Evolutionary conservation across 2,113 vertebrate species (phyloP), one percentile per base, ranked within the genome.

Genomic region (Oncorhynchus masou): DNA sequence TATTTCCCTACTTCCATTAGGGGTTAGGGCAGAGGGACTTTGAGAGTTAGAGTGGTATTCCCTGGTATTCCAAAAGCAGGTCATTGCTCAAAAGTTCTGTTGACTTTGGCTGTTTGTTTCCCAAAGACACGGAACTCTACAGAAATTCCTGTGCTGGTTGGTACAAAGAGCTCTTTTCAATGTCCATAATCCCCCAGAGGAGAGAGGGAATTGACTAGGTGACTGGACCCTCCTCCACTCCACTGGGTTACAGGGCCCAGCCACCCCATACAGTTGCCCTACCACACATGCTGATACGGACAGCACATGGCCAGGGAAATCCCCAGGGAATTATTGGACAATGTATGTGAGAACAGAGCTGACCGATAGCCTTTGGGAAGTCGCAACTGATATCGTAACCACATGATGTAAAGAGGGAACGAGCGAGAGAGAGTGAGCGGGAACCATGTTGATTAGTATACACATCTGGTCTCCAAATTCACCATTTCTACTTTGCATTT

Each of bases 111-210:
- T 84, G 80, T 84, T 87, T 79, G 84, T 84, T 88, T 90, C 88
- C 83, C 67, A 90, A 90, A 89, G 85, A 89, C 75, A 70, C 65
- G 49, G 84, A 78, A 75, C 85, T 54, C 51, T 19, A 19, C 51
- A 19, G 51, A 5, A 54, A 54, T 54, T 54, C 51, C 51, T 69
- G 78, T 79, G 88, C 71, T 67, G 8, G 59, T 4, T 0, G 29
- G 66, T 78, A 92, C 88, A 93, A 93, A 91, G 89, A 89, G 77
- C 6, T 75, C 85, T 86, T 90, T 92, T 91, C 80, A 92, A 66
- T 75, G 29, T 59, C 83, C 80, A 76, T 87, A 90, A 91, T 90
- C 87, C 90, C 81, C 70, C 54, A 74, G 76, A 67, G 83, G 76
- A 67, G 83, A 86, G 81, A 81, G 77, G 73, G 16, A 54, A n/a